phyloP scores from a whole-genome alignment of 2,113 vertebrate genomes.

The Periophthalmus modestus region DNA sequence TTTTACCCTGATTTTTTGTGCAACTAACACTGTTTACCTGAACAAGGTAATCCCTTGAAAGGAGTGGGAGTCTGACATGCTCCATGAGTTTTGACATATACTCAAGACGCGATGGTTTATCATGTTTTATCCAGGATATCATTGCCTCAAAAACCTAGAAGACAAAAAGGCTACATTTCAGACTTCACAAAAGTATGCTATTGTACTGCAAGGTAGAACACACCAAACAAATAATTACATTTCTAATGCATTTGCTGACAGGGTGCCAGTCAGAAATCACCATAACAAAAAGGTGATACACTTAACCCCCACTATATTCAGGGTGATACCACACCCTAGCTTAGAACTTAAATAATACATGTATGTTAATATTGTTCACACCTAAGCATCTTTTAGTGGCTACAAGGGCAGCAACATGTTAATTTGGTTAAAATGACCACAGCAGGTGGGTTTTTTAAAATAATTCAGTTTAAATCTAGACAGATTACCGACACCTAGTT shows the following conservation, averaged over 20 bases:
- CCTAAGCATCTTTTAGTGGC: conserved; percentile 7
- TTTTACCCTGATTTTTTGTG: neutral
- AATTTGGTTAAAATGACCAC: neutral
- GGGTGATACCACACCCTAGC: neutral
- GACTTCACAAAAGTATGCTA: neutral
- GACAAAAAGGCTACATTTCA: neutral
- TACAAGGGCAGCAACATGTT: neutral
- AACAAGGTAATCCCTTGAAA: conserved; percentile 93
- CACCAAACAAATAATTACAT: conserved; percentile 10
- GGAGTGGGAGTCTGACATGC: conserved; percentile 90
- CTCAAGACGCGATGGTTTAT: conserved; percentile 88
- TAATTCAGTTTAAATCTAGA: neutral
- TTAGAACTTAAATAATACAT: neutral
- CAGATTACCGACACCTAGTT: neutral
- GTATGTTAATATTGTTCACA: conserved; percentile 16
- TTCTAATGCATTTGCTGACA: neutral
- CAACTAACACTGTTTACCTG: conserved; percentile 78
- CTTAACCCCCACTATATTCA: neutral
- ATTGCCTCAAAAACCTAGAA: conserved; percentile 94
- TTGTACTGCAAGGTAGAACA: neutral
- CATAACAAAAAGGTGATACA: neutral
- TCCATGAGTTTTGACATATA: conserved; percentile 96
- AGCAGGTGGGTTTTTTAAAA: neutral
- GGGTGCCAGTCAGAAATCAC: neutral
- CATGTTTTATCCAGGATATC: conserved; percentile 94